phyloP scores from a whole-genome alignment of 2,797 vertebrate genomes.

The Fundulus diaphanus region DNA sequence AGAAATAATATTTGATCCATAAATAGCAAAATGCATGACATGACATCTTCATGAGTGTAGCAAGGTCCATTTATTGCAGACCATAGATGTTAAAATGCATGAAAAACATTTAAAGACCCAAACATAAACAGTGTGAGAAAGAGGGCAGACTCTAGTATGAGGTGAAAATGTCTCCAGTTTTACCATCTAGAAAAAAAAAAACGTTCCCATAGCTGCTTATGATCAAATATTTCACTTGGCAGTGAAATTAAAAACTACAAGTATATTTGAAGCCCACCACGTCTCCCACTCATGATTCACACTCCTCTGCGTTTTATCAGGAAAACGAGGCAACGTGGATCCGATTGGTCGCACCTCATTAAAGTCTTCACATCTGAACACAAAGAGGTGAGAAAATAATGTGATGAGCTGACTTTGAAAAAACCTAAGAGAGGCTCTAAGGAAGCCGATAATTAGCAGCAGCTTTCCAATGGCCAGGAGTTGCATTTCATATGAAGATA shows the following conservation, averaged over 20 bases:
- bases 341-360: slow-evolving; percentile 11
- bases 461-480: background rate
- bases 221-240: background rate
- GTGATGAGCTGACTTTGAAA: background rate
- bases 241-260: background rate
- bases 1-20: background rate
- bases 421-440: too few species aligned
- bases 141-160: background rate
- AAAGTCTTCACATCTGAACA: slow-evolving; percentile 5
- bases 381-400: slow-evolving; percentile 10
- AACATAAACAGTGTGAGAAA: background rate
- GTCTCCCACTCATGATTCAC: slow-evolving; percentile 28
- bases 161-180: background rate
- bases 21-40: background rate
- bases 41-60: too few species aligned
- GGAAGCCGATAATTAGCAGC: too few species aligned
- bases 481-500: background rate
- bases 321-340: background rate
- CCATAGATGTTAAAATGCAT: background rate
- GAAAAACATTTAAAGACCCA: background rate
- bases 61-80: background rate
- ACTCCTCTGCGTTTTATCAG: slow-evolving; percentile 1
- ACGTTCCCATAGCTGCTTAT: background rate
- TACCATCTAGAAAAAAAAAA: background rate
- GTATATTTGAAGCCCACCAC: slow-evolving; percentile 1